Conservation (phyloP, 2,888 invertebrate genomes). For the Ptycholaimellus sp. region DNA sequence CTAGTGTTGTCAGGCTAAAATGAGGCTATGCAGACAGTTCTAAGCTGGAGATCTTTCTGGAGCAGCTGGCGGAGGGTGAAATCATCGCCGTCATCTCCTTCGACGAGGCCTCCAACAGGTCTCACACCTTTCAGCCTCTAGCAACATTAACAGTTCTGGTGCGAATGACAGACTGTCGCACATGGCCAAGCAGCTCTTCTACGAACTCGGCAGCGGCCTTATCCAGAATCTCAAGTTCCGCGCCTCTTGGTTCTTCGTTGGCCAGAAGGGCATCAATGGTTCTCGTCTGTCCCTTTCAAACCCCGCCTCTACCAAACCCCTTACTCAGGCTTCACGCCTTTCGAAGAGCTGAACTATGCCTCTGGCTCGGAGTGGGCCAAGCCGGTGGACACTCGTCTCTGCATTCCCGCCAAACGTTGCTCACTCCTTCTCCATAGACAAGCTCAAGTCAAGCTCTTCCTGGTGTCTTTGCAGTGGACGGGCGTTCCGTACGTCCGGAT, state of each 20-base stretch:
- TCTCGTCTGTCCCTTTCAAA: no score
- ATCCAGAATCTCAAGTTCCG: constrained; percentile 36
- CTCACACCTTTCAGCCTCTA: no score
- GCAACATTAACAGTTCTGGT: no score
- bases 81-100: constrained; percentile 34
- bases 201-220: constrained; percentile 34
- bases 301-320: no score
- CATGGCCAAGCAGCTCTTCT: constrained; percentile 32
- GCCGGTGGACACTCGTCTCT: constrained; percentile 28
- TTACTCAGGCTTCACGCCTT: constrained; percentile 34
- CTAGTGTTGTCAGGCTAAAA: no score
- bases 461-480: constrained; percentile 12
- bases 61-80: constrained; percentile 26
- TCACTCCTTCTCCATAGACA: no score
- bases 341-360: constrained; percentile 27
- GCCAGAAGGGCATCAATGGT: constrained; percentile 14
- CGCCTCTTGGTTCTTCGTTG: constrained; percentile 31
- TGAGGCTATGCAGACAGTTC: constrained; percentile 29
- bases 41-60: constrained; percentile 29
- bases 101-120: constrained; percentile 36
- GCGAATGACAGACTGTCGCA: constrained; percentile 28
- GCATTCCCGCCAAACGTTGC: no score
- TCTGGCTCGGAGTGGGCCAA: constrained; percentile 26
- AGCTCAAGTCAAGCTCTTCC: no score
- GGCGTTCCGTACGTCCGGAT: constrained; percentile 22